Conservation (phyloP, 2,113 vertebrate genomes). For the Colius striatus region DNA sequence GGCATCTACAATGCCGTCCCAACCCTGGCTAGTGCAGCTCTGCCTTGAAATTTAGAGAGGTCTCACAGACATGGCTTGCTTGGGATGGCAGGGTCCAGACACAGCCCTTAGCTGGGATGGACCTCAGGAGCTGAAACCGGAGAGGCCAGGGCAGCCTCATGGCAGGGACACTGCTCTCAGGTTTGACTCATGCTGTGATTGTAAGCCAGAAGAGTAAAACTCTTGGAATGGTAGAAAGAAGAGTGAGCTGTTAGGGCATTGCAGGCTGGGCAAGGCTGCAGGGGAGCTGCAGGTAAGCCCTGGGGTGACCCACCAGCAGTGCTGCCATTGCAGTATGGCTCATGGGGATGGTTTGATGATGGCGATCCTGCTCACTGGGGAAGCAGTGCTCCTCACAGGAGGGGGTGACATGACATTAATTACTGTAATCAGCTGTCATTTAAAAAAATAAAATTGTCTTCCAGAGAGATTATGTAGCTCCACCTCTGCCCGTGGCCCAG, state of each 20-base stretch:
- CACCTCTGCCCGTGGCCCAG: neutral
- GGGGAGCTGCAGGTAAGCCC: neutral
- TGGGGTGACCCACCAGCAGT: neutral
- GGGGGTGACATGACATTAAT: neutral
- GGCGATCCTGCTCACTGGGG: accelerated
- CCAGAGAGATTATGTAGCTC: neutral
- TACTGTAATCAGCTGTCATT: neutral
- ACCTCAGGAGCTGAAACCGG: accelerated
- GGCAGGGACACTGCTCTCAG: neutral
- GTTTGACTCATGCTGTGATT: accelerated
- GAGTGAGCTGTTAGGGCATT: neutral
- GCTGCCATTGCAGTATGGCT: neutral
- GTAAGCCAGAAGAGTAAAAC: neutral
- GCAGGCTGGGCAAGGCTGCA: neutral
- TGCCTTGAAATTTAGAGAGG: neutral
- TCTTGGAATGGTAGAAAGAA: neutral
- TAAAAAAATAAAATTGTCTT: neutral
- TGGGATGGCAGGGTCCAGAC: too few relatives aligned
- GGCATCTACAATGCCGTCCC: neutral
- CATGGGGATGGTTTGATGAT: accelerated
- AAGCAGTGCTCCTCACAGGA: neutral
- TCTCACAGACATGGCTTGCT: accelerated
- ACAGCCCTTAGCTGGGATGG: neutral
- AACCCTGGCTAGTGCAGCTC: neutral
- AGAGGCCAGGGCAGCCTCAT: neutral